Percentiles rank a stretch among this genome's conserved stretches.
These are phyloP conservation scores for Cavia porcellus DNA, from an alignment of 2,113 vertebrate genomes.

Conservation along the genomic window DNA sequence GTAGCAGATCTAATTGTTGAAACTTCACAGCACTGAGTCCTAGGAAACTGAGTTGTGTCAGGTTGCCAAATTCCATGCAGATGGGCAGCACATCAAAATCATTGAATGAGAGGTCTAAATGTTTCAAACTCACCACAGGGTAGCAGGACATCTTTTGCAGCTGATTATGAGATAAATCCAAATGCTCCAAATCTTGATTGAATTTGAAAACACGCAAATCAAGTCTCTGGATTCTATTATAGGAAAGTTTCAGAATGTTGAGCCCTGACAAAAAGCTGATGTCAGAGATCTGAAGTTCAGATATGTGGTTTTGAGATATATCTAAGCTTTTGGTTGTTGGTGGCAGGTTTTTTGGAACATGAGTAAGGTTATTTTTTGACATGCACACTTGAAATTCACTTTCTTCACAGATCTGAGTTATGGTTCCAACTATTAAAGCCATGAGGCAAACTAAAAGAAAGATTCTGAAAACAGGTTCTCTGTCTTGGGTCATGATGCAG, in stretches of 20 bases:
- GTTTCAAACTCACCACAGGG: constrained; percentile 80
- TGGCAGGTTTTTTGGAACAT: constrained; percentile 83
- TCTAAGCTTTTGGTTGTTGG: constrained; percentile 84
- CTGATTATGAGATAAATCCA: constrained; percentile 93
- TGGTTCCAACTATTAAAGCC: constrained; percentile 48
- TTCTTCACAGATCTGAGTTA: constrained; percentile 68
- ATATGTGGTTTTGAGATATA: constrained; percentile 92
- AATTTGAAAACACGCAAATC: constrained; percentile 87
- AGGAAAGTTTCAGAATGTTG: constrained; percentile 89
- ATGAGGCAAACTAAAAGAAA: constrained; percentile 34
- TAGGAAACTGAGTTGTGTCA: constrained; percentile 87
- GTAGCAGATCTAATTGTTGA: constrained; percentile 86
- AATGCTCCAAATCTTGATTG: constrained; percentile 87
- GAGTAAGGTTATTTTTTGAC: constrained; percentile 79
- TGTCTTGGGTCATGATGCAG: constrained; percentile 66
- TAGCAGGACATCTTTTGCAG: constrained; percentile 87
- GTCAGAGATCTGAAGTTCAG: constrained; percentile 84
- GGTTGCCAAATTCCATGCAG: constrained; percentile 87
- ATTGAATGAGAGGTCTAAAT: constrained; percentile 92
- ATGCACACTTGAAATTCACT: constrained; percentile 77
- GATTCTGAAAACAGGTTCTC: neutral
- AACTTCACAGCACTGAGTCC: constrained; percentile 88
- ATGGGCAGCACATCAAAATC: constrained; percentile 88
- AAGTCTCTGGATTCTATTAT: constrained; percentile 88
- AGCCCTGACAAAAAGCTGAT: constrained; percentile 85